Evolutionary conservation across 2,797 vertebrate genomes (phyloP), one percentile per base, ranked within the genome.

Genomic region (Coregonus ussuriensis): DNA sequence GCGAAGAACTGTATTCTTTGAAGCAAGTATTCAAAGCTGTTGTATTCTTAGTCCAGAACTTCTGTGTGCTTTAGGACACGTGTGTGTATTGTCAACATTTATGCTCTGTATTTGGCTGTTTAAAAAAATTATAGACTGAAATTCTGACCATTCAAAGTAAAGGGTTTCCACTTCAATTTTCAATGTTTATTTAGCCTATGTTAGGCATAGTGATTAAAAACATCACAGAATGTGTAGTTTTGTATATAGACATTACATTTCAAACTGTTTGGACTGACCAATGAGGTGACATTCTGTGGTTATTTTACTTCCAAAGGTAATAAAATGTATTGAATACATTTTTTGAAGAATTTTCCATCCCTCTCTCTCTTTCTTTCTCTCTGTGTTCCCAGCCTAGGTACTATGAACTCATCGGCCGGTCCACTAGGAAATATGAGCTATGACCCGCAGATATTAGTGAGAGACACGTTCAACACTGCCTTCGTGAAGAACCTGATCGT

Each of bases 401-500:
- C 18, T 18, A 73, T 73, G 71, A 73, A 73, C 53, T 35, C 52
- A 73, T 73, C 53, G 3, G 25, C 7, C 4, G 16, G 18, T 16
- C 53, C 6, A 15, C 6, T 9, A 15, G 16, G 33, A 37, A 71
- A 71, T 16, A 59, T 59, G 71, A 56, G 52, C n/a, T 9, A 41
- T 62, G 3, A 9, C 71, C 21, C 63, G 14, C 83, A 91, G 84
- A 7, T 75, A 25, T 72, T 89, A 1, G 0, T 84, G 76, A 88
- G 92, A 82, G 94, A 94, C 70, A 86, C 89, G 0, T 91, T 88
- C 76, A 56, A 76, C 66, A 78, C 52, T 0, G 91, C 92, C 0
- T 83, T 94, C 51, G 67, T 89, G 14, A 95, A 93, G 83, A 94
- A 93, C 87, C 81, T 93, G 67, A 83, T 91, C 0, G 79, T 94